Evolutionary conservation across 2,113 vertebrate species (phyloP).

Genomic region (Caranx ignobilis): DNA sequence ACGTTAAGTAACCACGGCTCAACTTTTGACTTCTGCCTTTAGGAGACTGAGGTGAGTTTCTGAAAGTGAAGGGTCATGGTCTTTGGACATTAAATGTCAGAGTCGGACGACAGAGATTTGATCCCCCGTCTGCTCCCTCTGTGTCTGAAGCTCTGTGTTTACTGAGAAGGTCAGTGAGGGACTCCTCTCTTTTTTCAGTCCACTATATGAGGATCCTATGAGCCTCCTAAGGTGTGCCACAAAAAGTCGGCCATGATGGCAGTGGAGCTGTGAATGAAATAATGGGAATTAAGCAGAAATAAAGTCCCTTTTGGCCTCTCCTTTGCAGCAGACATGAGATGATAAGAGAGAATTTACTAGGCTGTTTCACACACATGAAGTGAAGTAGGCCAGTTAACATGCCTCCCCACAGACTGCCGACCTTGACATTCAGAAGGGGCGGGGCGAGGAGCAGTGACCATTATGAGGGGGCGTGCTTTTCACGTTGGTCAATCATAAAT

Average conservation of each 20-base stretch:
- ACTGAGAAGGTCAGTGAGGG: constrained; percentile 80
- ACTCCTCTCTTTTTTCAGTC: constrained; percentile 53
- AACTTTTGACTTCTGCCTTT: constrained; percentile 26
- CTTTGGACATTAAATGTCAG: constrained; percentile 87
- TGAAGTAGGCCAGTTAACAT: background rate
- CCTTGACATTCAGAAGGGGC: constrained; percentile 83
- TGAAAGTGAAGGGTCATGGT: constrained; percentile 82
- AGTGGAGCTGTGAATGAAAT: background rate
- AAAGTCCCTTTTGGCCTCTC: background rate
- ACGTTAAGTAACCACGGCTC: constrained; percentile 6
- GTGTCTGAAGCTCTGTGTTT: constrained; percentile 45
- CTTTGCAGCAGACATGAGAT: background rate
- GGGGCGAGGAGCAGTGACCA: constrained; percentile 34
- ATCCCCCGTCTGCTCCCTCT: constrained; percentile 69
- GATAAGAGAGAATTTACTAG: background rate
- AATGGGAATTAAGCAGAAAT: background rate
- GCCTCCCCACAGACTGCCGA: constrained; percentile 52
- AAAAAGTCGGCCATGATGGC: background rate
- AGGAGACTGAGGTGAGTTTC: constrained; percentile 6
- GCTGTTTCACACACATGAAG: background rate
- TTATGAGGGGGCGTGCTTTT: constrained; percentile 62
- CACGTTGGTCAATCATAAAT: constrained; percentile 73
- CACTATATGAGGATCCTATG: constrained; percentile 45
- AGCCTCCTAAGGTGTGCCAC: constrained; percentile 1
- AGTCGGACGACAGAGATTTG: constrained; percentile 80